Conservation (phyloP, 2,888 invertebrate species). For the Ophion ellenae region DNA sequence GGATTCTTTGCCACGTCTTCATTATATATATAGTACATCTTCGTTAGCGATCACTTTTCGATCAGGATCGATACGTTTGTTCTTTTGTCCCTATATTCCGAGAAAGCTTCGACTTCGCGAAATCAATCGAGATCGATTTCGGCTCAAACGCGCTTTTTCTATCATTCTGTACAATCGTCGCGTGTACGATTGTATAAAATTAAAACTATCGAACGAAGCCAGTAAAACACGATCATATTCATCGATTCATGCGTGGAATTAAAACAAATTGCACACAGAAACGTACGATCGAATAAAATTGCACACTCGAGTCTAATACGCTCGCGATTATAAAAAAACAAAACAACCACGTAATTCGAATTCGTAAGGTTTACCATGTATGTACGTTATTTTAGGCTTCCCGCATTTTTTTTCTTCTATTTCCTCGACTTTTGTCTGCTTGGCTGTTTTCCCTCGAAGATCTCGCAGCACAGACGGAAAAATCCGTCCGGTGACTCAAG, state of each 20-base stretch:
- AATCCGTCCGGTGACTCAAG: constrained; percentile 27
- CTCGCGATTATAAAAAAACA: constrained; percentile 30
- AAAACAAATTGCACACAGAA: not conserved
- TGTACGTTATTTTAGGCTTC: constrained; percentile 24
- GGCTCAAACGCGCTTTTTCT: not conserved
- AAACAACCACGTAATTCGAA: constrained; percentile 27
- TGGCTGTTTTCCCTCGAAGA: constrained; percentile 36
- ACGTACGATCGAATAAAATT: constrained; percentile 31
- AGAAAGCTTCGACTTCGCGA: constrained; percentile 14
- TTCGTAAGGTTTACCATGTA: constrained; percentile 38
- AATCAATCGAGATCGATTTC: constrained; percentile 33
- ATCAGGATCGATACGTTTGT: constrained; percentile 19
- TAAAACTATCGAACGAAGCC: constrained; percentile 22
- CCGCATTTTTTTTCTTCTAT: not conserved
- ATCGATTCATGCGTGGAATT: not conserved
- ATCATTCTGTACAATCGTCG: constrained; percentile 7
- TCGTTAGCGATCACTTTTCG: constrained; percentile 28
- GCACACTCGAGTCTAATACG: constrained; percentile 29
- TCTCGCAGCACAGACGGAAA: constrained; percentile 37
- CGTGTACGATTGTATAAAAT: constrained; percentile 17
- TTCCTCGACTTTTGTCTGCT: not conserved
- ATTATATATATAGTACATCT: constrained; percentile 58
- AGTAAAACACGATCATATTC: constrained; percentile 12
- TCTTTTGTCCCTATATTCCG: constrained; percentile 3
- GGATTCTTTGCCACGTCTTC: constrained; percentile 43